Evolutionary conservation across 1,140 invertebrate species (phyloP).

Genomic region (Anastatus disparis): DNA sequence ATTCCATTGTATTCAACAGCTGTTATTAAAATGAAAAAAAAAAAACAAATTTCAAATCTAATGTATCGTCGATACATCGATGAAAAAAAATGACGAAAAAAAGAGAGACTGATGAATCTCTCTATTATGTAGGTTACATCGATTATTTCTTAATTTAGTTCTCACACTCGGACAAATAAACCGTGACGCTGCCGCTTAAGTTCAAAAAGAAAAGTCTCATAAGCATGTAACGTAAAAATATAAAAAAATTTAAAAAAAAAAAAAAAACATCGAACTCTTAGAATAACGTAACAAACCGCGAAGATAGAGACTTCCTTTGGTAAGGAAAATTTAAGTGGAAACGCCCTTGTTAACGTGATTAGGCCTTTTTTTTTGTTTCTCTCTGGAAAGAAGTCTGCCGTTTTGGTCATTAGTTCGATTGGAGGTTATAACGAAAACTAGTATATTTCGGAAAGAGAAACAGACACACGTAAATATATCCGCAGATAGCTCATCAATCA

Average conservation of each 20-base stretch:
- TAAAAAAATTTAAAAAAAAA: neutral
- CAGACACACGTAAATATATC: slow-evolving; percentile 51
- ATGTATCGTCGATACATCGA: too few relatives aligned
- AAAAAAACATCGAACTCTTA: neutral
- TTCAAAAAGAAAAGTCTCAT: neutral
- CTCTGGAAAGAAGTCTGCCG: slow-evolving; percentile 50
- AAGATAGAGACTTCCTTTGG: neutral
- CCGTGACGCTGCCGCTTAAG: neutral
- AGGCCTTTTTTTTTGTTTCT: slow-evolving; percentile 37
- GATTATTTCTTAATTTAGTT: neutral
- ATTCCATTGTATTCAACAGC: too few relatives aligned
- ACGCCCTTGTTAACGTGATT: slow-evolving; percentile 53
- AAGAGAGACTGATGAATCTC: neutral
- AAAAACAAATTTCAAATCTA: too few relatives aligned
- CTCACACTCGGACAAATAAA: neutral
- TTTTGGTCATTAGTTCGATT: slow-evolving; percentile 62
- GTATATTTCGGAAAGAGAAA: slow-evolving; percentile 50
- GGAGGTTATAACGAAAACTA: slow-evolving; percentile 47
- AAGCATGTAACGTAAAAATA: too few relatives aligned
- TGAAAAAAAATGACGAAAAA: too few relatives aligned
- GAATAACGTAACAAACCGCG: neutral
- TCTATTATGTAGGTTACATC: neutral
- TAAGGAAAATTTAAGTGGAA: slow-evolving; percentile 38
- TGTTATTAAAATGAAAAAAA: too few relatives aligned
- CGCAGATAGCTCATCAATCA: slow-evolving; percentile 59